Conservation (phyloP, 2,113 vertebrate genomes). For the Pionites leucogaster region DNA sequence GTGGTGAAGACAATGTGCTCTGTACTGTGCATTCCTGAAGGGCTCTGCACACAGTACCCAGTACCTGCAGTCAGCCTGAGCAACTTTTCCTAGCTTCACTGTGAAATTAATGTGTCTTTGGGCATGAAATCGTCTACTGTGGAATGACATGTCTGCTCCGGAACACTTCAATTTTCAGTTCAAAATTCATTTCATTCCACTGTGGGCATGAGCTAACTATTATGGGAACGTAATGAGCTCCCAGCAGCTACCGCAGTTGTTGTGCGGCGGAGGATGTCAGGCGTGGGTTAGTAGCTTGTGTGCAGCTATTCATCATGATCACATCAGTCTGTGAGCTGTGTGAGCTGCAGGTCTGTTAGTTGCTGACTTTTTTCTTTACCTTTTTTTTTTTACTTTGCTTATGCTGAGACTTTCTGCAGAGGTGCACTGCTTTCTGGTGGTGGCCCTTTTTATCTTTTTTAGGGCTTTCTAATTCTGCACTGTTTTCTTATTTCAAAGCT, state of each 20-base stretch:
- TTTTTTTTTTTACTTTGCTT: neutral
- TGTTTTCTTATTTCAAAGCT: neutral
- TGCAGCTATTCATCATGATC: neutral
- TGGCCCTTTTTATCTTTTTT: neutral
- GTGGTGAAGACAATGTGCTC: neutral
- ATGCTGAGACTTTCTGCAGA: neutral
- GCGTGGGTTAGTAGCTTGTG: fast-evolving
- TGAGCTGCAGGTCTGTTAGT: neutral
- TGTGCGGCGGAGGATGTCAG: neutral
- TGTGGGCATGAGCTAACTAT: neutral
- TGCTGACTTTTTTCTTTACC: neutral
- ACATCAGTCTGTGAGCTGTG: neutral
- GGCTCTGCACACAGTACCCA: fast-evolving
- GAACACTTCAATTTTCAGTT: neutral
- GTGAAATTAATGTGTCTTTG: neutral
- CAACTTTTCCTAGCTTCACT: neutral
- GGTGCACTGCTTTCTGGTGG: neutral
- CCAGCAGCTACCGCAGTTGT: neutral
- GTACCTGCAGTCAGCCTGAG: fast-evolving
- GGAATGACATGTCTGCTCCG: neutral
- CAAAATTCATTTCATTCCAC: constrained; percentile 29
- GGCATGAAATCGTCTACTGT: neutral
- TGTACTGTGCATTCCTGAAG: neutral
- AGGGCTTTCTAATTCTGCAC: neutral
- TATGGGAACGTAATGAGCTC: neutral